phyloP scores from a whole-genome alignment of 1,140 invertebrate species.

The Melitaea cinxia region DNA sequence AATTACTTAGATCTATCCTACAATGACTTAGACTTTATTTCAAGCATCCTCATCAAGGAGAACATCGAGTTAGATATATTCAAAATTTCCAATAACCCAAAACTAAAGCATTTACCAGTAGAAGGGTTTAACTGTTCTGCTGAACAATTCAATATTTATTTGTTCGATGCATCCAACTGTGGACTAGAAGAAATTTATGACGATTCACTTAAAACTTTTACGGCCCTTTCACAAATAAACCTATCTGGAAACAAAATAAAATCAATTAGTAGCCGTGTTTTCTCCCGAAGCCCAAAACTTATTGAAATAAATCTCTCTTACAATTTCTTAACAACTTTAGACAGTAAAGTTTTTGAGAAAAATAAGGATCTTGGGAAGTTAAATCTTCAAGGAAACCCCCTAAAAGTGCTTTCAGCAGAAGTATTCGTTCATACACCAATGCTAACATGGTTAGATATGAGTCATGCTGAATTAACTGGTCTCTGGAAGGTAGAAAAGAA shows the following conservation, averaged over 20 bases:
- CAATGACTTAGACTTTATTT: conserved; percentile 85
- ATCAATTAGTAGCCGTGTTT: conserved; percentile 74
- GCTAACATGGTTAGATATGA: conserved; percentile 83
- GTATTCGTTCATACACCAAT: conserved; percentile 83
- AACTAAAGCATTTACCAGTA: conserved; percentile 83
- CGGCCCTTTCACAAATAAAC: conserved; percentile 84
- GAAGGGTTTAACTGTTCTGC: conserved; percentile 82
- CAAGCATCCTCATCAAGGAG: conserved; percentile 84
- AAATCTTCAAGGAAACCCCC: conserved; percentile 86
- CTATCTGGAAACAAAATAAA: conserved; percentile 84
- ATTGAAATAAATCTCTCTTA: conserved; percentile 86
- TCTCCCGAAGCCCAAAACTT: conserved; percentile 81
- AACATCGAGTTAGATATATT: conserved; percentile 86
- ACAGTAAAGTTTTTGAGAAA: conserved; percentile 83
- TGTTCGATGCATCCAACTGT: conserved; percentile 86
- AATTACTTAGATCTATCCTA: conserved; percentile 86
- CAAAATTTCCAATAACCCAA: conserved; percentile 85
- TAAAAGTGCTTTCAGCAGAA: conserved; percentile 84
- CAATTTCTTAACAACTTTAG: conserved; percentile 83
- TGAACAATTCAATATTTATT: conserved; percentile 84
- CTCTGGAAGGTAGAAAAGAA: conserved; percentile 84
- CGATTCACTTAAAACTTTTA: conserved; percentile 85
- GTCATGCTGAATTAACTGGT: conserved; percentile 83
- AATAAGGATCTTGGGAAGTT: conserved; percentile 85
- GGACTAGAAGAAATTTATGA: conserved; percentile 83